A percentile compares a stretch with the other conserved stretches of the same genome.
Conservation (phyloP, 2,113 vertebrate species). For the chimpanzee (Pan troglodytes) region DNA sequence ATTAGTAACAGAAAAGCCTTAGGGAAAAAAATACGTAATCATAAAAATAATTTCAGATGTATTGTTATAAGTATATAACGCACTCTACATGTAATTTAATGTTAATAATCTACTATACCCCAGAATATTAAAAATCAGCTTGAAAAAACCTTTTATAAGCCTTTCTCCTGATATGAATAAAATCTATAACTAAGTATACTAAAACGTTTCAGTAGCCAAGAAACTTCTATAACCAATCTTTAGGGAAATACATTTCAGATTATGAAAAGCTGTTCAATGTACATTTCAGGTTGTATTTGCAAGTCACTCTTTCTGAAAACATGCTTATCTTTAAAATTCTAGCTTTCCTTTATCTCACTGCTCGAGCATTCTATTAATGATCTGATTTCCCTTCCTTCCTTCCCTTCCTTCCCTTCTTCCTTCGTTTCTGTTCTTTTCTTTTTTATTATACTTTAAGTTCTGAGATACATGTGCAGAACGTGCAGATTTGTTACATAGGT, state of each 20-base stretch:
- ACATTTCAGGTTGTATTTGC: slow-evolving; percentile 29
- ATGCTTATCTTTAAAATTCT: slow-evolving; percentile 14
- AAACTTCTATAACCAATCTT: neutral
- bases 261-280: neutral
- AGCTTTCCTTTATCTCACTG: slow-evolving; percentile 60
- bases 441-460: no score
- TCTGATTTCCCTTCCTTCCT: neutral
- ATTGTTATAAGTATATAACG: neutral
- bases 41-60: slow-evolving; percentile 29
- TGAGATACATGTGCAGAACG: no score
- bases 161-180: neutral
- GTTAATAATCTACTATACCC: neutral
- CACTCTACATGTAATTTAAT: neutral
- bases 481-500: no score
- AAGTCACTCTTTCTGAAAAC: slow-evolving; percentile 30
- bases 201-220: neutral
- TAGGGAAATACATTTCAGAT: neutral
- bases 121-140: slow-evolving; percentile 1
- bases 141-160: neutral
- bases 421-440: no score
- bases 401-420: no score
- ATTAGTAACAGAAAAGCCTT: slow-evolving; percentile 1
- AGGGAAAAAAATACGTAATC: neutral
- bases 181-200: neutral
- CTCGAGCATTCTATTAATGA: slow-evolving; percentile 6